These are phyloP conservation scores for Melanotaenia maccullochi DNA, from an alignment of 2,797 vertebrate species.

Conservation along the genomic window DNA sequence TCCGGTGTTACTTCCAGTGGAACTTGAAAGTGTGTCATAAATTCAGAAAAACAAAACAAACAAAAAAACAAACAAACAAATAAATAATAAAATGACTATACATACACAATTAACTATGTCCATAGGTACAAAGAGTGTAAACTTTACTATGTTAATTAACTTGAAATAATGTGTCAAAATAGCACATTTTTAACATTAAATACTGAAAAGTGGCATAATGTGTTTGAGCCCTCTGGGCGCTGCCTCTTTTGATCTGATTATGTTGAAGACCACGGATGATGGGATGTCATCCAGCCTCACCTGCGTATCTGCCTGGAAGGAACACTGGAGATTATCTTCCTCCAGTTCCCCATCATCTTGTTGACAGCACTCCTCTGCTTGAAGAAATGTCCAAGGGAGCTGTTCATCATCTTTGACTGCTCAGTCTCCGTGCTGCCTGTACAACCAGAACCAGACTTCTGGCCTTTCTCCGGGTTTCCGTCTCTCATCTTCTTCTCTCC, in stretches of 20 bases:
- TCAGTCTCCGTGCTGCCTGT: constrained; percentile 44
- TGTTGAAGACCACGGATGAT: not conserved
- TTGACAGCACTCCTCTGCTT: constrained; percentile 88
- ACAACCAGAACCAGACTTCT: constrained; percentile 9
- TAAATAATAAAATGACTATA: no score
- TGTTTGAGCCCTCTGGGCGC: not conserved
- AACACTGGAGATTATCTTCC: constrained; percentile 85
- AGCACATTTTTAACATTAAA: no score
- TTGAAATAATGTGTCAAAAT: no score
- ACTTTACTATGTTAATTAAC: no score
- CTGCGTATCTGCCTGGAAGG: constrained; percentile 85
- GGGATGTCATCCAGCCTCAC: constrained; percentile 29
- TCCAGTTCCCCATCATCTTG: constrained; percentile 90
- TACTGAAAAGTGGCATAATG: no score
- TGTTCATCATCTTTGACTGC: constrained; percentile 72
- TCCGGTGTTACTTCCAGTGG: no score
- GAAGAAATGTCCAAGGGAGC: constrained; percentile 85
- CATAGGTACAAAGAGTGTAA: no score
- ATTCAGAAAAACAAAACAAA: no score
- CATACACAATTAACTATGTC: no score
- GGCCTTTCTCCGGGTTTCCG: constrained; percentile 29
- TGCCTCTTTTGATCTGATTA: not conserved
- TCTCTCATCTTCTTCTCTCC: constrained; percentile 76
- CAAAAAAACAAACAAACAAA: no score
- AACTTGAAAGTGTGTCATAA: no score